phyloP scores from a whole-genome alignment of 2,797 vertebrate genomes.

The Chaunax sp. region DNA sequence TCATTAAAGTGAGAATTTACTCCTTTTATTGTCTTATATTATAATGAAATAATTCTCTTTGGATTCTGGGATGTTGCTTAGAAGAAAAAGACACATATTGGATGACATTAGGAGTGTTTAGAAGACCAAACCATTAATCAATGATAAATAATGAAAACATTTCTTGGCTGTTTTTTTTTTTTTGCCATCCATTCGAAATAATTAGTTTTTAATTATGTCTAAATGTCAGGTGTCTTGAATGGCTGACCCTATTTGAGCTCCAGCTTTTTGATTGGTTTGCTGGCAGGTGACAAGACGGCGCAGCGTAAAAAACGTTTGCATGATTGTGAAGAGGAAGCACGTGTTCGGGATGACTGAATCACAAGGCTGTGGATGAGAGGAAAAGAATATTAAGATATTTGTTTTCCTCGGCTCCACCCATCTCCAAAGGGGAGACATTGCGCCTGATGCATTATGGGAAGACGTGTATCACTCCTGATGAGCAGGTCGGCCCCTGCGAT shows the following conservation, averaged over 20 bases:
- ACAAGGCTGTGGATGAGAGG: background rate
- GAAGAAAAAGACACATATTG: background rate
- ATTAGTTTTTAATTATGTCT: background rate
- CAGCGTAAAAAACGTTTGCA: slow-evolving; percentile 1
- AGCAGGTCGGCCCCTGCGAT: too few relatives aligned
- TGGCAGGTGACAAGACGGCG: too few relatives aligned
- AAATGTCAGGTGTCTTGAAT: background rate
- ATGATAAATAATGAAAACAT: background rate
- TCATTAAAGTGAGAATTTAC: background rate
- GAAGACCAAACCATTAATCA: background rate
- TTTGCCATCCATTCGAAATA: too few relatives aligned
- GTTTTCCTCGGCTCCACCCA: background rate
- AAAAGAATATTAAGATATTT: background rate
- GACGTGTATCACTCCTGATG: too few relatives aligned
- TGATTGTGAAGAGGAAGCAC: background rate
- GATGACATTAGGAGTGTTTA: background rate
- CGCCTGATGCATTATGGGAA: too few relatives aligned
- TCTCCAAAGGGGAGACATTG: too few relatives aligned
- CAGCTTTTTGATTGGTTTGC: too few relatives aligned
- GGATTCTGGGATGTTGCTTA: background rate
- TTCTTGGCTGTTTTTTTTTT: background rate
- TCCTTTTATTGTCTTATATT: background rate
- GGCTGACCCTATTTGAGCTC: background rate
- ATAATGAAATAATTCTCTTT: background rate
- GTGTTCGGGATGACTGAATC: too few relatives aligned